Percentiles rank a stretch among this genome's conserved stretches.
These are phyloP conservation scores for Emydoidea blandingii DNA, from an alignment of 2,797 vertebrate genomes.

Conservation along the genomic window DNA sequence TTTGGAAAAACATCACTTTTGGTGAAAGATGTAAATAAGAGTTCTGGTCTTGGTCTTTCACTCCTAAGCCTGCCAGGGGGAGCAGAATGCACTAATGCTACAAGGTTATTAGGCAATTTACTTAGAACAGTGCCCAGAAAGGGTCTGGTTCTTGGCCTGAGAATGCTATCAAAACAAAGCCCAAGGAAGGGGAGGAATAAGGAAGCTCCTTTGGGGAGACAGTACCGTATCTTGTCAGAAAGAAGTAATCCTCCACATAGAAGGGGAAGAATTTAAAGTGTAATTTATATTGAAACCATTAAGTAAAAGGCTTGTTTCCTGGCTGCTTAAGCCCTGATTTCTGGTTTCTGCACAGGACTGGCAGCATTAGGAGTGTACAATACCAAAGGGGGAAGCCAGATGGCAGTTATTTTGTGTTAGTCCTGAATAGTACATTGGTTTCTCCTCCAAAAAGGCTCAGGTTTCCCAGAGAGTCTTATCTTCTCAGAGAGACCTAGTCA, in stretches of 20 bases:
- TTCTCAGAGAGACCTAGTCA: background rate
- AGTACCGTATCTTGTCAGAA: background rate
- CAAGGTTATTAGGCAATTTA: background rate
- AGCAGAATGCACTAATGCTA: background rate
- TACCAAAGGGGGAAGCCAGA: background rate
- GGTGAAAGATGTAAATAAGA: background rate
- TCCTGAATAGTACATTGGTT: slow-evolving; percentile 27
- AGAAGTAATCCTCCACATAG: too few relatives aligned
- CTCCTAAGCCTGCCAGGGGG: background rate
- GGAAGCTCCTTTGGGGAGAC: background rate
- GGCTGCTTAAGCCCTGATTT: slow-evolving; percentile 21
- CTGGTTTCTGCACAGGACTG: background rate
- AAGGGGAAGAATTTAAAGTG: background rate
- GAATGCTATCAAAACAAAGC: background rate
- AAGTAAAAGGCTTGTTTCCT: background rate
- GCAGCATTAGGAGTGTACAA: background rate
- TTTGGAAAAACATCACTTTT: background rate
- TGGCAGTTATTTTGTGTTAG: background rate
- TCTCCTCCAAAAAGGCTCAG: slow-evolving; percentile 27
- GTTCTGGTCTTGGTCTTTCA: background rate
- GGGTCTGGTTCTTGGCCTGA: background rate
- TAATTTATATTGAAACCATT: background rate
- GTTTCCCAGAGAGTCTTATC: background rate
- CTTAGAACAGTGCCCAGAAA: fast-evolving
- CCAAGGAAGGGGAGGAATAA: background rate